Evolutionary conservation across 1,140 invertebrate species (phyloP).

Genomic region (Drosophila insularis): DNA sequence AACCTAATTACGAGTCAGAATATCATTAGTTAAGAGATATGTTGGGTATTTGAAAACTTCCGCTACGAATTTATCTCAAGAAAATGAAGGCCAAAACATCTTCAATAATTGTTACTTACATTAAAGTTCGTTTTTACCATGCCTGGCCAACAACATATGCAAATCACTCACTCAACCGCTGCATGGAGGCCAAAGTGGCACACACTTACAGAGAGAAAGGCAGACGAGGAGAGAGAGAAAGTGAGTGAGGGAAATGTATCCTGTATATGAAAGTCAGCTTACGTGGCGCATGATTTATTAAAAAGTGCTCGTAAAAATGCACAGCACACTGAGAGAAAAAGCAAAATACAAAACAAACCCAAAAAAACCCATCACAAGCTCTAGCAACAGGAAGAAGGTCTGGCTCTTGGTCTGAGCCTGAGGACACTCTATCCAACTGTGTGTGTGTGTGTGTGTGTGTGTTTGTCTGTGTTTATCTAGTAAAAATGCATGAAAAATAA

Average conservation of each 20-base stretch:
- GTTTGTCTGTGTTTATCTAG: slow-evolving; percentile 16
- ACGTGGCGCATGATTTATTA: slow-evolving; percentile 78
- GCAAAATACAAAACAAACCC: slow-evolving; percentile 18
- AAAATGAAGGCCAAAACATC: neutral
- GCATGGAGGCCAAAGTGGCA: slow-evolving; percentile 18
- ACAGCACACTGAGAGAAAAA: slow-evolving; percentile 53
- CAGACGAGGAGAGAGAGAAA: neutral
- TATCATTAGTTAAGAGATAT: too few relatives aligned
- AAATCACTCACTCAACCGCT: slow-evolving; percentile 72
- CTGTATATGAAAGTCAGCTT: slow-evolving; percentile 75
- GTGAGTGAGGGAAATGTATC: slow-evolving; percentile 41
- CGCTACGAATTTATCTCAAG: neutral
- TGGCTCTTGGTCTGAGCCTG: neutral
- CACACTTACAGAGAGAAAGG: neutral
- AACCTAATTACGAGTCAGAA: too few relatives aligned
- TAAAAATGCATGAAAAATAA: slow-evolving; percentile 74
- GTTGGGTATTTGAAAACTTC: neutral
- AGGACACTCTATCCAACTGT: neutral
- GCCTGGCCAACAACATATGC: slow-evolving; percentile 62
- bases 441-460: slow-evolving; percentile 19
- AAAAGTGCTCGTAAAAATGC: slow-evolving; percentile 77
- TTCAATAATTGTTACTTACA: slow-evolving; percentile 16
- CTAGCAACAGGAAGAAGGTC: slow-evolving; percentile 4
- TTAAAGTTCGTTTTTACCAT: slow-evolving; percentile 34
- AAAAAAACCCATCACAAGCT: slow-evolving; percentile 25